Conservation (phyloP, 2,797 vertebrate genomes). For the Brachyalestes nurse region DNA sequence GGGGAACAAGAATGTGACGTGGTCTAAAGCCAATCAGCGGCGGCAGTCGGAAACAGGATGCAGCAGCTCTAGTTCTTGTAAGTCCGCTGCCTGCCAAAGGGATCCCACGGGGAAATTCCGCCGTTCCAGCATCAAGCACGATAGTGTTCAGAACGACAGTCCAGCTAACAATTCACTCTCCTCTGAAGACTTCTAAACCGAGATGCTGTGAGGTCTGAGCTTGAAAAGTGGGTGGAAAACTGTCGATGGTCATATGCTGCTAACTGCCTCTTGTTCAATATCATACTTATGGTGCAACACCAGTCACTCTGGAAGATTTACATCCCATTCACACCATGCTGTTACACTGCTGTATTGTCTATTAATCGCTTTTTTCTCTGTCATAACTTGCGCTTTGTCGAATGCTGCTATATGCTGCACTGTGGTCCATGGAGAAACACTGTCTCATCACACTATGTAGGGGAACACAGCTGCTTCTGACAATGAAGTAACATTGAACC, state of each 20-base stretch:
- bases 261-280: too few relatives aligned
- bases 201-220: neutral
- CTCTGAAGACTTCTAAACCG: neutral
- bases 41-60: conserved; percentile 60
- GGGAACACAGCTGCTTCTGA: too few relatives aligned
- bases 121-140: conserved; percentile 33
- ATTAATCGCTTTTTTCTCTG: too few relatives aligned
- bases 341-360: too few relatives aligned
- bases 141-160: conserved; percentile 44
- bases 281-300: too few relatives aligned
- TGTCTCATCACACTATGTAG: too few relatives aligned
- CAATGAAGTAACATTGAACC: too few relatives aligned
- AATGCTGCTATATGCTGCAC: too few relatives aligned
- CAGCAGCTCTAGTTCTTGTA: conserved; percentile 42
- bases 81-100: conserved; percentile 34
- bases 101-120: conserved; percentile 60
- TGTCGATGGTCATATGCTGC: neutral
- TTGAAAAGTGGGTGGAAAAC: neutral
- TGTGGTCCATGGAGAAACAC: too few relatives aligned
- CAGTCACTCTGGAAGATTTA: too few relatives aligned
- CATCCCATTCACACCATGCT: too few relatives aligned
- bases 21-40: conserved; percentile 44
- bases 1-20: conserved; percentile 38
- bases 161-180: neutral
- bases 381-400: too few relatives aligned